phyloP scores from a whole-genome alignment of 1,140 invertebrate species.

The Calliopsis andreniformis region DNA sequence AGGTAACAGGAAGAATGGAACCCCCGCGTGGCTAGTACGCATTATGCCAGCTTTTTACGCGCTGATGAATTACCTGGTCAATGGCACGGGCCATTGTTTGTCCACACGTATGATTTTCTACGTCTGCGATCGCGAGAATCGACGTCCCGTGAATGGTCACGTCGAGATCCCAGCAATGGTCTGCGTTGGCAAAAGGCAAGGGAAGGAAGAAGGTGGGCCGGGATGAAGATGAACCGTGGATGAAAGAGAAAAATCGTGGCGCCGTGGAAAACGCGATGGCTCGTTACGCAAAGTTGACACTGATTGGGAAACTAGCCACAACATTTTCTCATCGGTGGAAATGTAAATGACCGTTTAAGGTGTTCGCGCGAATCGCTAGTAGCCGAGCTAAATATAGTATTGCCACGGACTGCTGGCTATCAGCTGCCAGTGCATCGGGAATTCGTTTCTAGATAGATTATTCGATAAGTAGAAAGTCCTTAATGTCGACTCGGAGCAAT shows the following conservation, averaged over 20 bases:
- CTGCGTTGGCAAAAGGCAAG: background rate
- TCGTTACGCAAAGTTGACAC: background rate
- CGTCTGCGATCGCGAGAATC: background rate
- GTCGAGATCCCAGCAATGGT: background rate
- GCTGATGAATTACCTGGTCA: conserved; percentile 77
- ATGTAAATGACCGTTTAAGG: conserved; percentile 45
- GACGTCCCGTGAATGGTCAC: conserved; percentile 33
- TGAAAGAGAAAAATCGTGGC: conserved; percentile 34
- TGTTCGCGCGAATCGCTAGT: conserved; percentile 5
- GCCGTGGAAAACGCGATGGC: background rate
- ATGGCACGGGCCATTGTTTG: conserved; percentile 72
- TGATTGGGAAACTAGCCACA: conserved; percentile 29
- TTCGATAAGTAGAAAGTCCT: background rate
- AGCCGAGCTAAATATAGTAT: conserved; percentile 24
- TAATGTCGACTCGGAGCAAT: background rate
- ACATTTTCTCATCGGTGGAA: conserved; percentile 24
- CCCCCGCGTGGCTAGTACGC: conserved; percentile 16
- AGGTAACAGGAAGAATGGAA: background rate
- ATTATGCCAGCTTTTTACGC: conserved; percentile 68
- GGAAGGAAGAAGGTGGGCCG: background rate
- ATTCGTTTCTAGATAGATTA: background rate
- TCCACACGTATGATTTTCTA: conserved; percentile 41
- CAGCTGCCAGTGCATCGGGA: no score
- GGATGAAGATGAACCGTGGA: background rate
- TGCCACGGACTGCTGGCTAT: background rate